Evolutionary conservation across 2,113 vertebrate species (phyloP), one percentile per base, ranked within the genome.

Genomic region (Raphicerus campestris): DNA sequence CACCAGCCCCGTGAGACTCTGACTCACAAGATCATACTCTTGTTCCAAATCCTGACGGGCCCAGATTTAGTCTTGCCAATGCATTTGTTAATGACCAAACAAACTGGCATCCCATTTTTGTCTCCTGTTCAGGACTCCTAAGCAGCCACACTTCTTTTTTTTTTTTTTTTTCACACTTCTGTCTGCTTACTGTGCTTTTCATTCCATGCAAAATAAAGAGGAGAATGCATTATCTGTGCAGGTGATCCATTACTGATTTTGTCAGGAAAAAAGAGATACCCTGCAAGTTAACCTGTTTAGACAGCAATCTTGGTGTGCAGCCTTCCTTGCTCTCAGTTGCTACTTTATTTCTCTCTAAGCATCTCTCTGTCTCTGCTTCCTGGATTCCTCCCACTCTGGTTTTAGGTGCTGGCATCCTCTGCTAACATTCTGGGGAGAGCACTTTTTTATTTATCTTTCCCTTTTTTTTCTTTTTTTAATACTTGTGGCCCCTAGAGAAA

Each of bases 321-420:
- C 28, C 10, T 56, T 85, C 84, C 42, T 4, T n/a, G 26, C 19
- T 66, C 94, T 61, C 63, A 15, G 19, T 45, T 1, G 15, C 56
- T 55, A 7, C 51, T 97, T 70, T 83, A 56, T 93, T 87, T 89
- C 66, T 75, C 63, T 89, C 60, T 66, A 39, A 51, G 73, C 45
- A 32, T 78, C 73, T 78, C 70, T 26, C 53, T 51, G 42, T 51
- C 53, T 73, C 51, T 93, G 20, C 45, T 92, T 42, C 93, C 24
- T 39, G 13, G n/a, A 49, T n/a, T 95, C 92, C 81, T 86, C 94
- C 75, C 77, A 91, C 95, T 92, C 60, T 14, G 26, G 51, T 75
- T 93, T 93, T 81, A 93, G 96, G 80, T 58, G 58, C 75, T 97
- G 84, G 39, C 51, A 97, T 93, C n/a, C 83, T 94, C 66, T 94